Base-by-base conservation (phyloP, 2,113 vertebrate genomes). In the Copsychus sechellarum region DNA sequence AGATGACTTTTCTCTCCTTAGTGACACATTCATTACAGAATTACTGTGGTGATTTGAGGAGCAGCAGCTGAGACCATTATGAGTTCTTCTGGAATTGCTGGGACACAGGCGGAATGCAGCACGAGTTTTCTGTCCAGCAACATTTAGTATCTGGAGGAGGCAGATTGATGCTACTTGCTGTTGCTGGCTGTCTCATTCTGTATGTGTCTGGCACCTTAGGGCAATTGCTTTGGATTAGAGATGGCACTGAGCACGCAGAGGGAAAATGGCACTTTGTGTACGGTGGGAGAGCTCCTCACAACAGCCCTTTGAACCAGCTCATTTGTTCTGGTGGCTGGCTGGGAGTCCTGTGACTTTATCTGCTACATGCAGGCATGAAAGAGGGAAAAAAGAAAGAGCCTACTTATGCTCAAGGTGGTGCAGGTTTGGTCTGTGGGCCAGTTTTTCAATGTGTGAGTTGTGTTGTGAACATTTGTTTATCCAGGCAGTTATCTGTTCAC, bases 151-250 rank as follows among this genome's bases (percentile, higher is more conserved):
- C 28, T 56, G 66, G 86, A 94, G 45, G 81, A 97, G 85, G 50
- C n/a, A 72, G 70, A 65, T 60, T 92, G 71, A 91, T 64, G 61
- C 78, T 81, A 20, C 67, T 95, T 79, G 47, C 71, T 81, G 40
- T 17, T 77, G n/a, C 61, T 93, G 93, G 53, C 81, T 92, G 73
- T 80, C 71, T 77, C 58, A 9, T 42, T 73, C 61, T 34, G 25
- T 31, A 16, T 61, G 33, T 4, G 21, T 66, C 87, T 89, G 84
- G 89, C 77, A 94, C 43, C 66, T 92, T 58, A 57, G 40, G 95
- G 78, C 66, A 87, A 85, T 85, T 90, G 73, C 57, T 87, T 92
- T 85, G 81, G 69, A 71, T 91, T 95, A 87, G 73, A 57, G 78
- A 76, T 81, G 81, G 61, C 53, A 85, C 28, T 42, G 33, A 76